Conservation (phyloP, 1,140 invertebrate genomes). For the Bradysia coprophila region DNA sequence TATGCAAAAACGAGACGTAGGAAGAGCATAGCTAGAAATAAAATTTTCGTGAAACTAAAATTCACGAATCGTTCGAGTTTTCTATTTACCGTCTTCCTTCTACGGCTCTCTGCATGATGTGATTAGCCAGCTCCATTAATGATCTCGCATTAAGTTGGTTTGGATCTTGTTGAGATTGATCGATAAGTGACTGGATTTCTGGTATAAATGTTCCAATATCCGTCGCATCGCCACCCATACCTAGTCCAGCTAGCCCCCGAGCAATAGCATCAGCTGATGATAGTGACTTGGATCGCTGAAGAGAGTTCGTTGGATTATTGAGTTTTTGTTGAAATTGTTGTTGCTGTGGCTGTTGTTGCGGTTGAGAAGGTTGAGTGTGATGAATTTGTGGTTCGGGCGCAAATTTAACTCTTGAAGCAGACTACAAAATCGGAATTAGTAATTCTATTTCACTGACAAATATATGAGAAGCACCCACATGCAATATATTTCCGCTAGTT, state of each 20-base stretch:
- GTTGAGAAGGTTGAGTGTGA: not conserved
- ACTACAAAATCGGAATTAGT: not conserved
- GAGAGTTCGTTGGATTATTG: constrained; percentile 26
- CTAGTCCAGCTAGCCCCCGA: constrained; percentile 35
- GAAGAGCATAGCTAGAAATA: constrained; percentile 36
- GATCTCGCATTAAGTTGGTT: constrained; percentile 54
- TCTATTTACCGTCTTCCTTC: constrained; percentile 39
- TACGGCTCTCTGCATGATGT: constrained; percentile 57
- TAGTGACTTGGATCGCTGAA: constrained; percentile 59
- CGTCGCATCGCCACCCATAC: constrained; percentile 37
- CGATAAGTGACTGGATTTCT: constrained; percentile 47
- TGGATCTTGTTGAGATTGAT: constrained; percentile 58
- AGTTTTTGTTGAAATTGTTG: constrained; percentile 7
- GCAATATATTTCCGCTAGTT: constrained; percentile 44
- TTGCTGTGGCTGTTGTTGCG: constrained; percentile 7
- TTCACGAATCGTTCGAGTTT: not conserved
- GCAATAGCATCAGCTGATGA: constrained; percentile 48
- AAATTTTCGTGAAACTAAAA: not conserved
- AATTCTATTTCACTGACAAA: not conserved
- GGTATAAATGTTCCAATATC: constrained; percentile 53
- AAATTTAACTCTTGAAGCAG: constrained; percentile 18
- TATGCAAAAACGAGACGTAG: constrained; percentile 63
- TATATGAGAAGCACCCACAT: constrained; percentile 28
- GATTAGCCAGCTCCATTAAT: constrained; percentile 67
- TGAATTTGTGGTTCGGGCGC: constrained; percentile 13